Evolutionary conservation across 2,113 vertebrate genomes (phyloP), one percentile per base, ranked within the genome.

Genomic region (Ciconia stormi): DNA sequence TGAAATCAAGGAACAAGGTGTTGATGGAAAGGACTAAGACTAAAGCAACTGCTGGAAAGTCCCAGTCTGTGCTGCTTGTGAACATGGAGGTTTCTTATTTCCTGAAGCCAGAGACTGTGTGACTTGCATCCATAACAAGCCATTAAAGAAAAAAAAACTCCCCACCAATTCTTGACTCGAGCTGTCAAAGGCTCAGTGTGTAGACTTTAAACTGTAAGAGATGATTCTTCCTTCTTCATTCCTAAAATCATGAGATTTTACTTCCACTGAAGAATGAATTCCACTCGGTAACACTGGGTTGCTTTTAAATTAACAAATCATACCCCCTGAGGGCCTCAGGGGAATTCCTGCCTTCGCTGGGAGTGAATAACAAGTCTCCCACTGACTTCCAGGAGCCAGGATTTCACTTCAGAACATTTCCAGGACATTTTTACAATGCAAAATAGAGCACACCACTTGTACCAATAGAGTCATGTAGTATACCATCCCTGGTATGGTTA

Each of bases 401-500:
- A 66, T 92, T 89, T 34, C 69, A 44, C 55, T 58, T 66, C 42
- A 59, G 55, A 58, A 53, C 20, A 19, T 34, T 65, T 50, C 21
- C 69, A 40, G 70, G 55, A 22, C 13, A 6, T 44, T 71, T 90
- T 36, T 65, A 58, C 34, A 27, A 34, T 2, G 16, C 52, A 86
- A 59, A 91, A 38, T 11, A 27, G 44, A 78, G 50, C 55, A 53
- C 6, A 47, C 26, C 32, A 29, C 40, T 42, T 6, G 3, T 38
- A 16, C n/a, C 29, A 16, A 23, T 0, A 46, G 27, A 16, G 30
- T 25, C 30, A 40, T 1, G 26, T 4, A 59, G 16, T 6, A 26
- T 3, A 74, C 11, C 32, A 53, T 19, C 36, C 34, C 47, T 34
- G n/a, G 9, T 29, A 32, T 2, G 16, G 32, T 14, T 15, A 32